Evolutionary conservation across 2,797 vertebrate species (phyloP), one percentile per base, ranked within the genome.

Genomic region (Steatocranus sp.): DNA sequence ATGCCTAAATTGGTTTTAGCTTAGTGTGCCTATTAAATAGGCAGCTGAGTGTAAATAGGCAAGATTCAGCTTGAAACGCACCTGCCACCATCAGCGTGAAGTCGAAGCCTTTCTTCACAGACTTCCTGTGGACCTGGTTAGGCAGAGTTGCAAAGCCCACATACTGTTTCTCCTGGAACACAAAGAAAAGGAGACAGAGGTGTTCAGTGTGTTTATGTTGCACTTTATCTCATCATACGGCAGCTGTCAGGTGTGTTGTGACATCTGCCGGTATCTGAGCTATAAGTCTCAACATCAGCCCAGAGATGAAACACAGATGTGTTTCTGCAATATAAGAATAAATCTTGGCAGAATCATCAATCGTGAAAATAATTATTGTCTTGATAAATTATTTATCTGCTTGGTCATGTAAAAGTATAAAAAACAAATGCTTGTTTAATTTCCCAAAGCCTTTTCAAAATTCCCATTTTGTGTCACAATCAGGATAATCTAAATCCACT

Each of bases 31-130:
- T 17, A 5, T 41, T 41, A 46, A 54, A 78, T 6, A 10, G 30
- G 7, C 1, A 30, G 8, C 18, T 17, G 20, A 49, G 12, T 14
- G 15, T 3, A 17, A 34, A 8, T 63, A 4, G 27, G 11, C 7
- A 18, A 51, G 7, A 20, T 75, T 56, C 4, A 27, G 7, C 10
- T 6, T 15, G 30, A 80, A 76, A 87, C 96, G 95, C 84, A 99
- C 98, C 98, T 80, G 98, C 98, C 5, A 99, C 98, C 98, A 99
- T 99, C 86, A 99, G 96, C 0, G 98, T 99, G 91, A 99, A 99
- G 91, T 99, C 98, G 0, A 99, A 99, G 50, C 98, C 98, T 89
- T 99, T 99, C 96, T 99, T 99, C 91, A 99, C 98, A 0, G 98
- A 99, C 93, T 99, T 99, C 84, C 97, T 96, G 94, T 99, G 98